Base-by-base conservation (phyloP, 2,797 vertebrate species). In the Etheostoma perlongum region DNA sequence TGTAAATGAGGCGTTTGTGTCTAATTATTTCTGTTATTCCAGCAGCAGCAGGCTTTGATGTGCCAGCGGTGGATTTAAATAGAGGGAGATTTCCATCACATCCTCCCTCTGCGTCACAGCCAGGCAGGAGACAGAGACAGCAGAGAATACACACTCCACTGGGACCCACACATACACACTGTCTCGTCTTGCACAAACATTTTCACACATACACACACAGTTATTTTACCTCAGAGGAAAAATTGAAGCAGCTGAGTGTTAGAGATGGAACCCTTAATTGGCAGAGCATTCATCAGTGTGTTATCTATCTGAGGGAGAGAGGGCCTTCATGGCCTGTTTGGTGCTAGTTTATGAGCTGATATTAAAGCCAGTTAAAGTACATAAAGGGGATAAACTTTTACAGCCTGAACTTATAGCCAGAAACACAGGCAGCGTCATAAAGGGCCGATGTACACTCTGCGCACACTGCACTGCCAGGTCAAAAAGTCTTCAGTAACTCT, bases 51-150 rank as follows among this genome's bases (percentile, higher is more conserved):
- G 95, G 95, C 97, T 99, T 98, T 98, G 97, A 98, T 97, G 96
- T 97, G 95, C 96, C 96, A 95, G 96, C 96, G 96, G 96, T 97
- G 96, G 97, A 96, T 98, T 97, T 97, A 98, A 98, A 97, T 96
- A 96, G 96, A 96, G 95, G 95, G 94, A 96, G 96, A 97, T 98
- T 97, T 96, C 95, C 96, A 97, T 97, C 96, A 93, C 95, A 96
- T 97, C 96, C 95, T 96, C 96, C 96, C 96, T 93, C 94, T 95
- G 96, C 96, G 94, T 96, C 95, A 96, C 95, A 94, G 94, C 94
- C 96, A 96, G 95, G 94, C 94, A 96, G 95, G 96, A 97, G 96
- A 96, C 96, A 96, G 96, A 97, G 96, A 96, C 96, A 95, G 96
- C 83, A 85, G 88, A 86, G 89, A 91, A 87, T 89, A 91, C 86